These are phyloP conservation scores for Chironomus striatipennis DNA, from an alignment of 1,140 invertebrate genomes.

Conservation along the genomic window DNA sequence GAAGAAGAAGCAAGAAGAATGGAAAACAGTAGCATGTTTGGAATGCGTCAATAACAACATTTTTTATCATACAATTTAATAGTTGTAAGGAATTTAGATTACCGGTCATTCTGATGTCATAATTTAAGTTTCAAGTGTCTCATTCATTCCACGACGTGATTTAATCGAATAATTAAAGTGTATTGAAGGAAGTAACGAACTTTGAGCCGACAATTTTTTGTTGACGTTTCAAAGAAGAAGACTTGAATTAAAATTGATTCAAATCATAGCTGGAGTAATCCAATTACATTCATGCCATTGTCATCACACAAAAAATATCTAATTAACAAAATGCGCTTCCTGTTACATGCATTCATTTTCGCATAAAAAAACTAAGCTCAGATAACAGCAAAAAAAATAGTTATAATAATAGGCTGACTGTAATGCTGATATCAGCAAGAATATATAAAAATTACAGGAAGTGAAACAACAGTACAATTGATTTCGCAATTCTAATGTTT, in stretches of 20 bases:
- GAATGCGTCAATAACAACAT: slow-evolving; percentile 1
- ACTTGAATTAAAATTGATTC: no score
- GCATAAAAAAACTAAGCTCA: not conserved
- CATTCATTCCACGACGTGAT: not conserved
- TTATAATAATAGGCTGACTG: not conserved
- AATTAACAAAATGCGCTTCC: not conserved
- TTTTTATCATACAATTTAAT: no score
- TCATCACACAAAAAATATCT: not conserved
- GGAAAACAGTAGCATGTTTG: slow-evolving; percentile 5
- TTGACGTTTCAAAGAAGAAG: no score
- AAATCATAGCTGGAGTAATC: not conserved
- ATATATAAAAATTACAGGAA: not conserved
- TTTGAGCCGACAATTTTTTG: not conserved
- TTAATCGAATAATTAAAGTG: not conserved
- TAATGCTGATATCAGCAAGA: not conserved
- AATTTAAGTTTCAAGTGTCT: not conserved
- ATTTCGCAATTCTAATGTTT: no score
- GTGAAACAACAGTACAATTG: not conserved
- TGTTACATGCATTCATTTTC: not conserved
- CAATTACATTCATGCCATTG: not conserved
- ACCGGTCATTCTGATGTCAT: not conserved
- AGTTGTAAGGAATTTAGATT: no score
- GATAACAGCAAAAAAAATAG: not conserved
- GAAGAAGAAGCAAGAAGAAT: not conserved
- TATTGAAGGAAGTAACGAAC: not conserved